phyloP scores from a whole-genome alignment of 1,140 invertebrate genomes.

The Sinonovacula constricta region DNA sequence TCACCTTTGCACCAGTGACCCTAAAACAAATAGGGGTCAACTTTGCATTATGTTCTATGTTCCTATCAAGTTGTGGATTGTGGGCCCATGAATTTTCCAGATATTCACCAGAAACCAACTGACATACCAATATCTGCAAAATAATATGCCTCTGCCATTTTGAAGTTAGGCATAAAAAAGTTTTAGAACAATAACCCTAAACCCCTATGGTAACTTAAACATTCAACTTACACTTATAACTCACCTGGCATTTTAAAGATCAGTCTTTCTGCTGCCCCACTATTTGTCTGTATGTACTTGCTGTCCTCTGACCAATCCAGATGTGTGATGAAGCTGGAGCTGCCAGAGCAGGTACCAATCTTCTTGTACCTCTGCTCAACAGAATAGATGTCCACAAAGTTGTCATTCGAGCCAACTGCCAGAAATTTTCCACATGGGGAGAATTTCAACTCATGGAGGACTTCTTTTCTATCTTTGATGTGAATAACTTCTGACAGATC shows the following conservation, averaged over 20 bases:
- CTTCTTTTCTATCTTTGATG: slow-evolving; percentile 78
- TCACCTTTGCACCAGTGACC: too few species aligned
- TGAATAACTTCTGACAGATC: slow-evolving; percentile 76
- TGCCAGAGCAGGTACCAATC: slow-evolving; percentile 75
- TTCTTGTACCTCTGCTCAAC: slow-evolving; percentile 74
- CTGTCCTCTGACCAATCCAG: slow-evolving; percentile 79
- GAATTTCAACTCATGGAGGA: slow-evolving; percentile 78
- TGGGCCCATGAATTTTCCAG: too few species aligned
- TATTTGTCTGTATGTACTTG: slow-evolving; percentile 78
- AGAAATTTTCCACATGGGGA: slow-evolving; percentile 77
- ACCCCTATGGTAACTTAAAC: too few species aligned
- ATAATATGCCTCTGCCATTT: too few species aligned
- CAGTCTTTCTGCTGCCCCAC: slow-evolving; percentile 75
- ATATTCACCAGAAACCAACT: too few species aligned
- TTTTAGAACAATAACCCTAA: too few species aligned
- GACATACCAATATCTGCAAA: too few species aligned
- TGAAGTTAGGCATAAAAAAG: too few species aligned
- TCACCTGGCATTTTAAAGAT: slow-evolving; percentile 77
- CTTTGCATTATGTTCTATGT: too few species aligned
- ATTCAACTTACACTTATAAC: too few species aligned
- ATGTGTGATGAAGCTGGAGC: slow-evolving; percentile 78
- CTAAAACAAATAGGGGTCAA: too few species aligned
- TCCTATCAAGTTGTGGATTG: too few species aligned
- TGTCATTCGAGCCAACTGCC: slow-evolving; percentile 78
- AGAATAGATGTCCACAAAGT: slow-evolving; percentile 78